A percentile compares a stretch with the other conserved stretches of the same genome.
phyloP scores from a whole-genome alignment of 2,797 vertebrate species.

The Moxostoma hubbsi region DNA sequence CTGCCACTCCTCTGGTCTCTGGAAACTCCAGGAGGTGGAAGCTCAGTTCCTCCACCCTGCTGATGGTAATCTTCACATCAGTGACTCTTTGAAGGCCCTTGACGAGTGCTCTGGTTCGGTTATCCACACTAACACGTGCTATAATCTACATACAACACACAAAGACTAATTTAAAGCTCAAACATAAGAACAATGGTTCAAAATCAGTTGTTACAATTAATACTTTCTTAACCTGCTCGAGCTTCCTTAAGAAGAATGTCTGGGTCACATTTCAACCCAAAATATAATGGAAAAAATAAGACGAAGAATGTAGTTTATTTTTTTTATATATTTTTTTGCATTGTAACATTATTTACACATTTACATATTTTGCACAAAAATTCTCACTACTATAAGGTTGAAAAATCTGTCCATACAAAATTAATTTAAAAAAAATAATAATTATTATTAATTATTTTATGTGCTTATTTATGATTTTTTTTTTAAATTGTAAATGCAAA shows the following conservation, averaged over 20 bases:
- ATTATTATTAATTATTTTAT: no score
- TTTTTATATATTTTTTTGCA: no score
- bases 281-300: background rate
- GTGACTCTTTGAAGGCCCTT: slow-evolving; percentile 87
- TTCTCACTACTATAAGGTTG: background rate
- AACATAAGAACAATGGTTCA: background rate
- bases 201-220: background rate
- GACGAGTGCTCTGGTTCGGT: slow-evolving; percentile 90
- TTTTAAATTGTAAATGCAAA: no score
- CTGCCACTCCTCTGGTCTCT: slow-evolving; percentile 90
- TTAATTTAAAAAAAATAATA: no score
- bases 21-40: slow-evolving; percentile 93
- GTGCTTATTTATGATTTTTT: no score
- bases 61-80: slow-evolving; percentile 85
- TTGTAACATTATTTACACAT: no score
- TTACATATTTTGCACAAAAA: no score
- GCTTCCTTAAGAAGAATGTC: background rate
- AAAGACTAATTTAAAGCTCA: background rate
- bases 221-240: background rate
- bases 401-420: background rate
- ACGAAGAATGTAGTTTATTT: no score
- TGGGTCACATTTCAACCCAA: background rate
- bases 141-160: slow-evolving; percentile 81
- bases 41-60: slow-evolving; percentile 90
- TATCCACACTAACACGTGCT: slow-evolving; percentile 93